phyloP scores from a whole-genome alignment of 2,888 invertebrate genomes.

The Tipula confusa region DNA sequence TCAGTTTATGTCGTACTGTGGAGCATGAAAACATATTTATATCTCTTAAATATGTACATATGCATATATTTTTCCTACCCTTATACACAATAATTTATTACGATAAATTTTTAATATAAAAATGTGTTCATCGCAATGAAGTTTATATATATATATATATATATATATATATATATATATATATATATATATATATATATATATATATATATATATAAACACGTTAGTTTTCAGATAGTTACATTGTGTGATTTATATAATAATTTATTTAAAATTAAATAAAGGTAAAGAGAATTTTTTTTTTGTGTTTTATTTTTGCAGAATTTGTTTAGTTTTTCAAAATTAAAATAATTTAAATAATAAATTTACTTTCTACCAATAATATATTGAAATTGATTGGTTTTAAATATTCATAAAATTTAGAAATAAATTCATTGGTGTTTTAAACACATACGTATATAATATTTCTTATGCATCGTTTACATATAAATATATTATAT shows the following conservation, averaged over 20 bases:
- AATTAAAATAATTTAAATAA: constrained; percentile 20
- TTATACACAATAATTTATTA: constrained; percentile 6
- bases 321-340: not conserved
- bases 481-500: too few species aligned
- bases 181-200: not conserved
- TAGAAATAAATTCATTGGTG: not conserved
- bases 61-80: not conserved
- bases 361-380: not conserved
- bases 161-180: too few species aligned
- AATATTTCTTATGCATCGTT: not conserved
- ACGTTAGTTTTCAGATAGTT: constrained; percentile 15
- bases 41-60: not conserved
- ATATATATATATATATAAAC: not conserved
- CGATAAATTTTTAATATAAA: not conserved
- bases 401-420: constrained; percentile 25
- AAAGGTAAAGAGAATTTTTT: not conserved
- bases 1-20: not conserved
- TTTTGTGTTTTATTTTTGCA: not conserved
- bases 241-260: constrained; percentile 12
- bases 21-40: not conserved
- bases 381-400: constrained; percentile 7
- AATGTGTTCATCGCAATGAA: not conserved
- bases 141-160: not conserved
- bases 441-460: not conserved
- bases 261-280: constrained; percentile 20